phyloP scores from a whole-genome alignment of 1,140 invertebrate genomes.

The Aphelenchoides fujianensis region DNA sequence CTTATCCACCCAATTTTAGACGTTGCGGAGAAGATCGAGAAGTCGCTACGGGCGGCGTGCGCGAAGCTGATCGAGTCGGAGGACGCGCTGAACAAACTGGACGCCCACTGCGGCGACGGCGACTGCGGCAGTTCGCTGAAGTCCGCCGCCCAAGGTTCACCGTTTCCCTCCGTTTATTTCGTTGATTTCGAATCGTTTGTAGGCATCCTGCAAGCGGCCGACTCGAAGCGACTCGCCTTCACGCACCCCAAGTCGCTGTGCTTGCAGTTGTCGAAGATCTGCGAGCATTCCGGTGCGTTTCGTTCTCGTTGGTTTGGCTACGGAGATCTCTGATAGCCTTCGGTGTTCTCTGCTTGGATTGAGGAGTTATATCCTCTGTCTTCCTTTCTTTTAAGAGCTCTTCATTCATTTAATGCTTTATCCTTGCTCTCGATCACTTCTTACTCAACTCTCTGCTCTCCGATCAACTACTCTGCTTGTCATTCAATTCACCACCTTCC shows the following conservation, averaged over 20 bases:
- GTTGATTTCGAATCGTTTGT: constrained; percentile 18
- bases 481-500: no score
- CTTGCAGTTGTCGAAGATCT: constrained; percentile 37
- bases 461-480: no score
- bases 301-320: no score
- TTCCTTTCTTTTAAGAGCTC: no score
- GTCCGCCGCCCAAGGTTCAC: constrained; percentile 33
- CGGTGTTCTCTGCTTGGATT: no score
- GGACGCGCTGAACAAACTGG: constrained; percentile 32
- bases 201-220: constrained; percentile 33
- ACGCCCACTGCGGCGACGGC: constrained; percentile 33
- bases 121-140: constrained; percentile 44
- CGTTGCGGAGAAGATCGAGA: constrained; percentile 19
- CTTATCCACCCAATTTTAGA: constrained; percentile 10
- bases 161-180: constrained; percentile 5
- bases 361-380: no score
- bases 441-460: no score
- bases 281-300: constrained; percentile 40
- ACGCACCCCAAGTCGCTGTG: constrained; percentile 38
- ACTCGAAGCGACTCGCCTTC: constrained; percentile 30
- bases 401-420: no score
- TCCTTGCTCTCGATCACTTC: no score
- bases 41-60: constrained; percentile 32
- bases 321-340: no score
- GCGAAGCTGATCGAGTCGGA: constrained; percentile 24